phyloP scores from a whole-genome alignment of 2,888 invertebrate species.

The Loripinus fragilis region DNA sequence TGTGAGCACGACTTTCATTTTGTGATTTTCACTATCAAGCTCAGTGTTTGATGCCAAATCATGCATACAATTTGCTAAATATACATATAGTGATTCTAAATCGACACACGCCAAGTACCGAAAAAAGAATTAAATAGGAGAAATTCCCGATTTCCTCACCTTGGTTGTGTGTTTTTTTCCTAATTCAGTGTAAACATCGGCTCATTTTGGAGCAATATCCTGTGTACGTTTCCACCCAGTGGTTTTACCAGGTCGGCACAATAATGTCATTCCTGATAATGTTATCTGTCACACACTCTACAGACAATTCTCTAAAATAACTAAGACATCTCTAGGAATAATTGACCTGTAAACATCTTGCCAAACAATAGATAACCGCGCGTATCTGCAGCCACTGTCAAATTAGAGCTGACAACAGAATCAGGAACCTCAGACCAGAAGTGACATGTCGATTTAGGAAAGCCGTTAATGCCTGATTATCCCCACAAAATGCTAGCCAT shows the following conservation, averaged over 20 bases:
- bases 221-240: no score
- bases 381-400: conserved; percentile 13
- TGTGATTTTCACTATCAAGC: no score
- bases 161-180: no score
- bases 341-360: neutral
- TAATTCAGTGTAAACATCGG: no score
- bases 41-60: no score
- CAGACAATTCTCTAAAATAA: neutral
- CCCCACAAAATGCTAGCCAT: conserved; percentile 1
- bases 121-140: no score
- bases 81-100: no score
- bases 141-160: no score
- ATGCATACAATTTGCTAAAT: no score
- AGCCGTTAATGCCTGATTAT: conserved; percentile 17
- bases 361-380: conserved; percentile 14
- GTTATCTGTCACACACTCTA: neutral
- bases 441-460: conserved; percentile 19
- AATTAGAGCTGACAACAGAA: conserved; percentile 14
- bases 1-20: no score
- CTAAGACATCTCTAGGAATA: neutral
- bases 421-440: conserved; percentile 10
- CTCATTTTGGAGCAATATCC: no score
- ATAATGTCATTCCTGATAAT: neutral
- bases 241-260: neutral
- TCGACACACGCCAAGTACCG: no score